Evolutionary conservation across 2,113 vertebrate genomes (phyloP).

Genomic region (Aythya baeri): DNA sequence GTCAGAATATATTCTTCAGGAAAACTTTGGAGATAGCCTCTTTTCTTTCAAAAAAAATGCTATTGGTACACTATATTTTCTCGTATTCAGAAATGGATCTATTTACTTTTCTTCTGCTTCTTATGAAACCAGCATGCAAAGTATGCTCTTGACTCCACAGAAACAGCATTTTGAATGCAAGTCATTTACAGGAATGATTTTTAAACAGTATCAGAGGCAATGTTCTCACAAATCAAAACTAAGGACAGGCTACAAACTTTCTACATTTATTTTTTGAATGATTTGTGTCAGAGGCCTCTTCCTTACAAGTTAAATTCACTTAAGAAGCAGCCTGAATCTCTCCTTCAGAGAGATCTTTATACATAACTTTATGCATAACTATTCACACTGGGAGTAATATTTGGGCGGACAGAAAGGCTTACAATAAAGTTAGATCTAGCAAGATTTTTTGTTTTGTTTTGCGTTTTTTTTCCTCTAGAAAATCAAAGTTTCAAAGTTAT

Average conservation of each 20-base stretch:
- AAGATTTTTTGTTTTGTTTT: background rate
- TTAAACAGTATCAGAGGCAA: background rate
- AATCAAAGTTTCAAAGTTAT: background rate
- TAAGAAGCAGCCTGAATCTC: background rate
- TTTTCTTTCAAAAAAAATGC: background rate
- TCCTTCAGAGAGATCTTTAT: background rate
- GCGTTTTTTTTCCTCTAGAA: background rate
- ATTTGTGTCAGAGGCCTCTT: background rate
- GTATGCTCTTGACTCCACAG: slow-evolving; percentile 1
- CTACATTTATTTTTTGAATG: background rate
- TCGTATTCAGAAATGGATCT: background rate
- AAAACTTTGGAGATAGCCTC: background rate
- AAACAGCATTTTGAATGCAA: slow-evolving; percentile 20
- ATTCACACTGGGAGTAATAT: background rate
- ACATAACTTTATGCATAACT: rapidly evolving
- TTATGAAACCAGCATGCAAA: background rate
- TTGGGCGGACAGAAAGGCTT: background rate
- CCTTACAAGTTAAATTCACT: background rate
- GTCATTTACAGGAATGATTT: background rate
- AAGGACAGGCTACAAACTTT: background rate
- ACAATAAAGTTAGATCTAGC: background rate
- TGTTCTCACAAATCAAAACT: background rate
- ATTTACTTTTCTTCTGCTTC: background rate
- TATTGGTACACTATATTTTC: background rate
- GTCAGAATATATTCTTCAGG: background rate